phyloP scores from a whole-genome alignment of 2,797 vertebrate genomes.

The Onychomys arenicola region DNA sequence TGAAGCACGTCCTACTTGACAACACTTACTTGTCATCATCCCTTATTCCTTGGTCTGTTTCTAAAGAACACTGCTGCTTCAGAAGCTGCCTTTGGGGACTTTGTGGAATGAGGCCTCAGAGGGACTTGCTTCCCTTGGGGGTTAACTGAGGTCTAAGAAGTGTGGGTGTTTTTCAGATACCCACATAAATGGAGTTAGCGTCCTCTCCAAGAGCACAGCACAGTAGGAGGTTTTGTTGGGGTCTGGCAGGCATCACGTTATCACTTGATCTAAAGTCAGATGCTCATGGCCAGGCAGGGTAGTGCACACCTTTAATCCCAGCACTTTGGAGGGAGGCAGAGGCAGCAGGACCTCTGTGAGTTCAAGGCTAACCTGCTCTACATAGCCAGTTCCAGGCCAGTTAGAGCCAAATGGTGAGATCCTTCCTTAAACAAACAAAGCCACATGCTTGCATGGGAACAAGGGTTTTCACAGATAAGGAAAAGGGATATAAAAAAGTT shows the following conservation, averaged over 20 bases:
- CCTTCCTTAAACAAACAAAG: neutral
- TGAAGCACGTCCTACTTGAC: constrained; percentile 77
- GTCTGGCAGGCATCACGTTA: constrained; percentile 67
- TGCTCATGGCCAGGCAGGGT: neutral
- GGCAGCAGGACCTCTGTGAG: neutral
- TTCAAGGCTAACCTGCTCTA: neutral
- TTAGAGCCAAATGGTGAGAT: neutral
- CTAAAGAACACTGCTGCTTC: constrained; percentile 72
- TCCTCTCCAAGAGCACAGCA: constrained; percentile 61
- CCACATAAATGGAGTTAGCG: constrained; percentile 75
- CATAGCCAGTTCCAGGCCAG: neutral
- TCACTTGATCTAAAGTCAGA: constrained; percentile 77
- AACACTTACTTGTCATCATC: constrained; percentile 75
- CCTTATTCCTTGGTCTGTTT: constrained; percentile 70
- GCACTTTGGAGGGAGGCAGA: neutral
- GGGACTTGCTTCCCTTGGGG: neutral
- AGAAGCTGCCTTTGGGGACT: constrained; percentile 39
- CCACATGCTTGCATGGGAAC: neutral
- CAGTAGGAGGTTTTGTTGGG: constrained; percentile 42
- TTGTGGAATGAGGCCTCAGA: constrained; percentile 49
- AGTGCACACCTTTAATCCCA: neutral
- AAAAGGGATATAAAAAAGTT: neutral
- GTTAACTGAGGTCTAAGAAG: constrained; percentile 52
- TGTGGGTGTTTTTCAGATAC: constrained; percentile 63
- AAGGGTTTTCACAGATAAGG: neutral